A percentile compares a stretch with the other conserved stretches of the same genome.
phyloP scores from a whole-genome alignment of 2,797 vertebrate species.

The Apodemus agrarius region DNA sequence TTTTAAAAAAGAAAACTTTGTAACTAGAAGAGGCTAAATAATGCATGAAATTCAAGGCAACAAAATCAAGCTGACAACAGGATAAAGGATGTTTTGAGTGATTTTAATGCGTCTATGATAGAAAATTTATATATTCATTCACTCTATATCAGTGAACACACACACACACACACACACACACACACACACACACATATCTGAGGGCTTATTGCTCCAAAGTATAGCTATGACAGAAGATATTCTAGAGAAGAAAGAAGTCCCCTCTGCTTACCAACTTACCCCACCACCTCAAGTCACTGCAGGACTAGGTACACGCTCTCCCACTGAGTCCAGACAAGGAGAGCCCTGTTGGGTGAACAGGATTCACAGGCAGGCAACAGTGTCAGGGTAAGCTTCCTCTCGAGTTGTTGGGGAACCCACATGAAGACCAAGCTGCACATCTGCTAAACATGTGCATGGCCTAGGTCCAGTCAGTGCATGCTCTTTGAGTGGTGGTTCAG shows the following conservation, averaged over 20 bases:
- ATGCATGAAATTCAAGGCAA: slow-evolving; percentile 27
- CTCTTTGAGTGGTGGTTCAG: background rate
- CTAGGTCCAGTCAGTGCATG: background rate
- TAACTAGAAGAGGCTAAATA: slow-evolving; percentile 51
- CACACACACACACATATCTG: background rate
- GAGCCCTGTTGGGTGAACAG: background rate
- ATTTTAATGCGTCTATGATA: background rate
- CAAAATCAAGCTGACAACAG: slow-evolving; percentile 15
- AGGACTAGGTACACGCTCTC: background rate
- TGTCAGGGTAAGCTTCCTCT: background rate
- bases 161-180: background rate
- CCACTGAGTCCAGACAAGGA: background rate
- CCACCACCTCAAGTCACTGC: background rate
- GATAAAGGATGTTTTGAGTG: slow-evolving; percentile 33
- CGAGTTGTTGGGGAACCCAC: background rate
- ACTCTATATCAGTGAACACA: background rate
- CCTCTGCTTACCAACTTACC: background rate
- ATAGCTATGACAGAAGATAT: slow-evolving; percentile 38
- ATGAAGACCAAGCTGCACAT: background rate
- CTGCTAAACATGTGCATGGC: background rate
- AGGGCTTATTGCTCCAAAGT: background rate
- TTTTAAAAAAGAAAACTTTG: slow-evolving; percentile 13
- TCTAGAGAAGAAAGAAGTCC: background rate
- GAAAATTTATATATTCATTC: background rate
- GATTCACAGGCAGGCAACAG: background rate